Base-by-base conservation (phyloP, 2,113 vertebrate genomes). In the Tetrao urogallus region DNA sequence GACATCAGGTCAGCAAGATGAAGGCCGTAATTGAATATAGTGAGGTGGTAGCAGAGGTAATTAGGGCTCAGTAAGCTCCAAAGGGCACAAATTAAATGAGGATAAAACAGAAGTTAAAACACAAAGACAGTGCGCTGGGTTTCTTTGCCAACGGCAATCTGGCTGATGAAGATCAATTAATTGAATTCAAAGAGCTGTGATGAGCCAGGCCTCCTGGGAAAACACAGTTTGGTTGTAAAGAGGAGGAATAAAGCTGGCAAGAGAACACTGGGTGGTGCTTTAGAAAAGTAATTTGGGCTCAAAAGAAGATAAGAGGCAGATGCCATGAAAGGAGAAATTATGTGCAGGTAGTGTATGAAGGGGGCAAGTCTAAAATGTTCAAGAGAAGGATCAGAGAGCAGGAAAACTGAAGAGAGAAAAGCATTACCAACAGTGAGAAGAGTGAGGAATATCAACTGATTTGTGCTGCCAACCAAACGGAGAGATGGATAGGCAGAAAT, bases 121-220 rank as follows among this genome's bases (percentile, higher is more conserved):
- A 92, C 89, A 94, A 94, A 96, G 93, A 77, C 56, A 91, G 82
- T 3, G 0, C 69, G 72, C 89, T 86, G 88, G 24, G 65, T 91
- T 96, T 90, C 89, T 94, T 95, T 95, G 96, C 95, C 95, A 96
- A 92, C 3, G 91, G 95, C 94, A 92, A 94, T 91, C 91, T 88
- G 73, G 69, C 73, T 94, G 94, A 94, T 88, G 93, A 88, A 95
- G 93, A 96, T 88, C 94, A 96, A 92, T 96, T 96, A 96, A 96
- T 93, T 96, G 87, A 91, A 96, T 94, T 95, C 94, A 94, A 94
- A 96, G 85, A 95, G 91, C 93, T 75, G 52, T 54, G 65, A 91
- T 94, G 91, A 97, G 80, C 61, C 88, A 90, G 48, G 72, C 5
- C 93, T 88, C 73, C 80, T 81, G 86, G 90, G 94, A 93, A 88